phyloP scores from a whole-genome alignment of 2,113 vertebrate species.

The Ictalurus punctatus region DNA sequence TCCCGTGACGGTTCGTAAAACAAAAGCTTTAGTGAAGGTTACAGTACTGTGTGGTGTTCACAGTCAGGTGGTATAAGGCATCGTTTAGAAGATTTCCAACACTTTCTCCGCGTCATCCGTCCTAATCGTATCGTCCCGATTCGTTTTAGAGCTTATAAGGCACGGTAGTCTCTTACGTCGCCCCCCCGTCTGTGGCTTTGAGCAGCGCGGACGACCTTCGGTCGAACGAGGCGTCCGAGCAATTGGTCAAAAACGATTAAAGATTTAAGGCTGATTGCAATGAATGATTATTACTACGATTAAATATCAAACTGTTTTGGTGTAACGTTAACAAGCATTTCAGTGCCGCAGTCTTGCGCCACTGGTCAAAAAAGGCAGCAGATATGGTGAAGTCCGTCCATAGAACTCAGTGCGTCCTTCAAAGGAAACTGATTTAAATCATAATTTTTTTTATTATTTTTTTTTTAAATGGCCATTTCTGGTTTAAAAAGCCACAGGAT shows the following conservation, averaged over 20 bases:
- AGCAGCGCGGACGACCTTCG: not conserved
- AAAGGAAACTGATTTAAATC: not conserved
- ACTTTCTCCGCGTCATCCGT: not conserved
- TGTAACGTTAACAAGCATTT: not conserved
- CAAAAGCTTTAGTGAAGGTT: not conserved
- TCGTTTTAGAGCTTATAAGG: conserved; percentile 28
- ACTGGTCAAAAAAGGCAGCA: conserved; percentile 20
- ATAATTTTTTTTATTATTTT: not conserved
- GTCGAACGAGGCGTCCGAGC: not conserved
- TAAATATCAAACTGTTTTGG: conserved; percentile 25
- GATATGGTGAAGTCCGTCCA: not conserved
- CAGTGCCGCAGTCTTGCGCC: conserved; percentile 7
- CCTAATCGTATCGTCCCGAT: not conserved
- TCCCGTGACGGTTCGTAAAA: not conserved
- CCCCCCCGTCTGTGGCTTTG: conserved; percentile 16
- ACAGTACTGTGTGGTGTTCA: conserved; percentile 14
- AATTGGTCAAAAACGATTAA: not conserved
- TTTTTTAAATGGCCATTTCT: not conserved
- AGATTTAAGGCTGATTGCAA: conserved; percentile 25
- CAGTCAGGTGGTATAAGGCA: conserved; percentile 42
- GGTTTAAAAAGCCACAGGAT: not conserved
- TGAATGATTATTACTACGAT: not conserved
- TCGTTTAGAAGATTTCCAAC: not conserved
- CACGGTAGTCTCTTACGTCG: conserved; percentile 35
- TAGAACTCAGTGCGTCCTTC: not conserved